Evolutionary conservation across 1,140 invertebrate genomes (phyloP).

Genomic region (Lordiphosa mommai): DNA sequence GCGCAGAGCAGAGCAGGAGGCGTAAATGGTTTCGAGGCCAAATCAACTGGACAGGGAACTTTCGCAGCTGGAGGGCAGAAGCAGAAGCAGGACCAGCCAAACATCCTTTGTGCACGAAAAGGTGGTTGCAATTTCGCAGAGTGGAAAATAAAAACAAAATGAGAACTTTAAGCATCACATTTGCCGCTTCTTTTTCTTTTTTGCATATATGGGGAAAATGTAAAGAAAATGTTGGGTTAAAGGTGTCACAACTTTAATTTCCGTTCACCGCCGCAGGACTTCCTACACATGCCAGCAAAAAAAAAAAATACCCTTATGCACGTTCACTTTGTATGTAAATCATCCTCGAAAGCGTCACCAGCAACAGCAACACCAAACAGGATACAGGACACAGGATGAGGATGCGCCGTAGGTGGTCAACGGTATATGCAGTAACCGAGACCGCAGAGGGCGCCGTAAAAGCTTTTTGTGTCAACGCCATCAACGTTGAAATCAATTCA

Average conservation of each 20-base stretch:
- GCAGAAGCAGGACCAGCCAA: constrained; percentile 39
- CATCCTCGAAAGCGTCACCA: constrained; percentile 44
- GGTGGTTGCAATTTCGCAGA: constrained; percentile 69
- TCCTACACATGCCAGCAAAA: constrained; percentile 10
- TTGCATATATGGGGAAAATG: constrained; percentile 50
- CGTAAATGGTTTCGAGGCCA: constrained; percentile 67
- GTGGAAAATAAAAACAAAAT: constrained; percentile 45
- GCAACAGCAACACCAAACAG: constrained; percentile 32
- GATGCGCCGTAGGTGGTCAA: constrained; percentile 76
- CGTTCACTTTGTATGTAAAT: constrained; percentile 78
- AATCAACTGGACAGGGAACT: constrained; percentile 46
- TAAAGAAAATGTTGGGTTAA: constrained; percentile 58
- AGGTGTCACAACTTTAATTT: constrained; percentile 76
- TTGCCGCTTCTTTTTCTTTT: constrained; percentile 8
- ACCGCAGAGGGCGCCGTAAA: constrained; percentile 75
- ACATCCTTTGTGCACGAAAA: constrained; percentile 69
- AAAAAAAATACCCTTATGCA: constrained; percentile 38
- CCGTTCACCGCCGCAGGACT: constrained; percentile 50
- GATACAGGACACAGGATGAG: constrained; percentile 48
- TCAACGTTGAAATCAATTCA: constrained; percentile 78
- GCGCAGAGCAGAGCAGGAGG: constrained; percentile 31
- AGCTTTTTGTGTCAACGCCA: constrained; percentile 79
- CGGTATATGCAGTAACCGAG: constrained; percentile 66
- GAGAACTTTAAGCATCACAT: constrained; percentile 5
- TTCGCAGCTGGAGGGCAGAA: constrained; percentile 69